Evolutionary conservation across 1,140 invertebrate genomes (phyloP).

Genomic region (Drosophila tani): DNA sequence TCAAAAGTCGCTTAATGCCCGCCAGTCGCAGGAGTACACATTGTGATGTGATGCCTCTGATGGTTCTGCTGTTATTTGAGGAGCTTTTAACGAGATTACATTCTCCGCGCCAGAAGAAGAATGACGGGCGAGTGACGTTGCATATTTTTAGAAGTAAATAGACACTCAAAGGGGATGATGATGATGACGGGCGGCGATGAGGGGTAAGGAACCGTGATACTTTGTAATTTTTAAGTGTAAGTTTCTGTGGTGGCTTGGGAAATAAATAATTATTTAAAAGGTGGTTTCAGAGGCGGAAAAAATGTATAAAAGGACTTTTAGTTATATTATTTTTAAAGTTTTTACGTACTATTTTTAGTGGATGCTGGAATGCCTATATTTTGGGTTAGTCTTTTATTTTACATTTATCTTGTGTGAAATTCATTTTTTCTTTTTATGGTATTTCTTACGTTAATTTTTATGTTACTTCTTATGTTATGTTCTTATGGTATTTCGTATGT

Average conservation of each 20-base stretch:
- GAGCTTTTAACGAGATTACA: slow-evolving; percentile 75
- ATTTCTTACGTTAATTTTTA: too few species aligned
- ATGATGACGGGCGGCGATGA: neutral
- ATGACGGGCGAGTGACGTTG: slow-evolving; percentile 71
- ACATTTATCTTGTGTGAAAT: neutral
- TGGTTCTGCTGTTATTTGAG: slow-evolving; percentile 48
- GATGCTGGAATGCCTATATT: neutral
- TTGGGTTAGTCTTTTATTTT: neutral
- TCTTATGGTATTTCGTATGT: neutral
- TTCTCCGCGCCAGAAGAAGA: slow-evolving; percentile 46
- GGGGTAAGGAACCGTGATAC: neutral
- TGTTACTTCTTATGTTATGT: neutral
- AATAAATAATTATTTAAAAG: too few species aligned
- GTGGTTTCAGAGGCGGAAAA: too few species aligned
- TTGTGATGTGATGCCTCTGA: slow-evolving; percentile 12
- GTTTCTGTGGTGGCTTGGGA: too few species aligned
- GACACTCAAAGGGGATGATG: slow-evolving; percentile 5
- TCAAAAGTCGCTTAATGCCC: slow-evolving; percentile 32
- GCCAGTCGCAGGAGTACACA: neutral
- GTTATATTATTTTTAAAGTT: too few species aligned
- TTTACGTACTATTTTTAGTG: neutral
- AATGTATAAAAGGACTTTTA: too few species aligned
- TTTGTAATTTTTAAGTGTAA: neutral
- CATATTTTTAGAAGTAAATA: slow-evolving; percentile 56
- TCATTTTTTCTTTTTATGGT: too few species aligned